Evolutionary conservation across 2,888 invertebrate genomes (phyloP), one percentile per base, ranked within the genome.

Genomic region (Leptopilina myrica): DNA sequence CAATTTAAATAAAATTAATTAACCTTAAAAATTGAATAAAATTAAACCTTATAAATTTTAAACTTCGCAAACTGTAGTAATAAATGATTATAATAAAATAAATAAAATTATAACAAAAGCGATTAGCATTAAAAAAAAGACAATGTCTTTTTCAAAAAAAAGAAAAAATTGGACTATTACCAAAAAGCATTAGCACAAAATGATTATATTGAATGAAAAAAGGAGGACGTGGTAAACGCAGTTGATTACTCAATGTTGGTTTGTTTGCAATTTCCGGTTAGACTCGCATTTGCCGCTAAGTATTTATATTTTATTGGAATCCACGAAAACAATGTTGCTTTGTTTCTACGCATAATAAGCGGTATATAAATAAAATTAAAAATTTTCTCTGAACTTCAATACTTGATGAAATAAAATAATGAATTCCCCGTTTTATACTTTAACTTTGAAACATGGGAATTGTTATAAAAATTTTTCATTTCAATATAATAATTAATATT

Each of bases 231-330:
- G 65, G 65, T 66, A 66, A 62, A 66, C 65, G 65, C 8, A 40
- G 65, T 66, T 43, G 15, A 66, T 66, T 66, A 33, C 65, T 43
- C 65, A 67, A 67, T 67, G 67, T 46, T 33, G 7, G 65, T 66
- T 66, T 12, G 46, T 15, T 20, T 69, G 67, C 49, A 69, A 69
- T 49, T 69, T 69, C 67, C 67, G 67, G 67, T 15, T 49, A 69
- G 67, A 15, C 49, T 69, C n/a, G 20, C 20, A 53, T 49, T 69
- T 69, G 20, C 67, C 67, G 67, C 67, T 49, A 69, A 12, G 67
- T 69, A 69, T 53, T 69, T 69, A 69, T 69, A 69, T 69, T 49
- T 69, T 69, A 69, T 69, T 69, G 26, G 12, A 20, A 20, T 26
- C 26, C 12, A 69, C 49, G 14, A 49, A 69, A 69, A 69, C 46